Base-by-base conservation (phyloP, 92 coral and sea anemone genomes). In the Galaxea fascicularis region DNA sequence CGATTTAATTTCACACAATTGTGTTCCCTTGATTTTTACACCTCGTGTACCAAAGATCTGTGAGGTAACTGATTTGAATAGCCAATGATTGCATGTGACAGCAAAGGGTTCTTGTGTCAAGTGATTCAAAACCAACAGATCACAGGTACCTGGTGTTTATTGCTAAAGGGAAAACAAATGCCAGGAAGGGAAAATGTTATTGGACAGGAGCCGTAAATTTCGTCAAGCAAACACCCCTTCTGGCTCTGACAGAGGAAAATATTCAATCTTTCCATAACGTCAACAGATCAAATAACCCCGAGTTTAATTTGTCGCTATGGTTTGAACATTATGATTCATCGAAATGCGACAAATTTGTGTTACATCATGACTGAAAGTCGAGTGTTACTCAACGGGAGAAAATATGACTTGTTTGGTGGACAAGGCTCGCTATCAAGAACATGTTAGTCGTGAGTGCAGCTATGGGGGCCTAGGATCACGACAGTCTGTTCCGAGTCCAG, bases 11-110 rank as follows among this genome's bases (percentile, higher is more conserved):
- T 18, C 27, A 30, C 74, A 26, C 22, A 79, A 52, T 49, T 66
- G 8, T 29, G 49, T 13, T 15, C 52, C 22, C 15, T 4, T 4
- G 75, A 10, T 5, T 79, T 82, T 82, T 69, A 82, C 58, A 41
- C 26, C 57, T 56, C 69, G 52, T 45, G n/a, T 16, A 70, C 62
- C 41, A 14, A 21, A 25, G 54, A 41, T 70, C 25, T 82, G 27
- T 82, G 78, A 82, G 69, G 78, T 82, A 82, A 82, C 70, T 25
- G 29, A 77, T 45, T 56, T 82, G 77, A 82, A 82, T 82, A 82
- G 45, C n/a, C 58, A 69, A 82, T 82, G 86, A 82, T 17, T 41
- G n/a, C 69, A 82, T 39, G 78, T 56, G 78, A 70, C 78, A 69
- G 70, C 41, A 11, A 39, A 45, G 53, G 28, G 16, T 57, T 70